phyloP scores from a whole-genome alignment of 2,888 invertebrate genomes.

The Rhagium mordax region DNA sequence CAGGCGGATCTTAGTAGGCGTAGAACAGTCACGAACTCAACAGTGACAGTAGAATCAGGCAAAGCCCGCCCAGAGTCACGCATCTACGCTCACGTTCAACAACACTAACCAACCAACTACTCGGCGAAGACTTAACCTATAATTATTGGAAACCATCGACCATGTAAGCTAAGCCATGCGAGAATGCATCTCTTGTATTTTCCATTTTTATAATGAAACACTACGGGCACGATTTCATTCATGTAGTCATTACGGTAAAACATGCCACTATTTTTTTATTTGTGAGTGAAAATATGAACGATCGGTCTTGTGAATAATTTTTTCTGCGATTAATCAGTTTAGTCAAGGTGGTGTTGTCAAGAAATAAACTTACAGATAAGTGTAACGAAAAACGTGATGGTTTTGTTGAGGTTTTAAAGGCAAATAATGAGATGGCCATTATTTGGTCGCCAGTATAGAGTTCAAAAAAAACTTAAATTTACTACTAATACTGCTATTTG shows the following conservation, averaged over 20 bases:
- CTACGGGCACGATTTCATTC: slow-evolving; percentile 40
- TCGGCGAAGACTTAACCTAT: slow-evolving; percentile 64
- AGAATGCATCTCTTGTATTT: slow-evolving; percentile 53
- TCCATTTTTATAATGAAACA: slow-evolving; percentile 50
- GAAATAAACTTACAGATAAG: no score
- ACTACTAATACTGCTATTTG: no score
- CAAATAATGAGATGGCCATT: no score
- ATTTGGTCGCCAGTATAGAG: no score
- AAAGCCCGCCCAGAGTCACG: slow-evolving; percentile 67
- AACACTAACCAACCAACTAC: slow-evolving; percentile 66
- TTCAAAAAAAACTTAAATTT: no score
- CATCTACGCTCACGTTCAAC: slow-evolving; percentile 66
- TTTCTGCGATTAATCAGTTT: not conserved
- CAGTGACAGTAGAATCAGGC: slow-evolving; percentile 66
- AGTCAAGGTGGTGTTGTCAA: not conserved
- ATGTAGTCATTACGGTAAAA: slow-evolving; percentile 31
- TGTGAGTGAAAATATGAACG: not conserved
- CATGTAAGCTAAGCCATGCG: slow-evolving; percentile 58
- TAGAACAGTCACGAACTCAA: slow-evolving; percentile 66
- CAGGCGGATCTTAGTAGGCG: slow-evolving; percentile 65
- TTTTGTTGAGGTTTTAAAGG: not conserved
- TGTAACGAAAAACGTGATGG: not conserved
- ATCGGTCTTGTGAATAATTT: not conserved
- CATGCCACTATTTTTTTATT: slow-evolving; percentile 10
- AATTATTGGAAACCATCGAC: slow-evolving; percentile 69